Percentiles rank a stretch among this genome's conserved stretches.
phyloP scores from a whole-genome alignment of 2,113 vertebrate genomes.

The Actenoides lindsayi region DNA sequence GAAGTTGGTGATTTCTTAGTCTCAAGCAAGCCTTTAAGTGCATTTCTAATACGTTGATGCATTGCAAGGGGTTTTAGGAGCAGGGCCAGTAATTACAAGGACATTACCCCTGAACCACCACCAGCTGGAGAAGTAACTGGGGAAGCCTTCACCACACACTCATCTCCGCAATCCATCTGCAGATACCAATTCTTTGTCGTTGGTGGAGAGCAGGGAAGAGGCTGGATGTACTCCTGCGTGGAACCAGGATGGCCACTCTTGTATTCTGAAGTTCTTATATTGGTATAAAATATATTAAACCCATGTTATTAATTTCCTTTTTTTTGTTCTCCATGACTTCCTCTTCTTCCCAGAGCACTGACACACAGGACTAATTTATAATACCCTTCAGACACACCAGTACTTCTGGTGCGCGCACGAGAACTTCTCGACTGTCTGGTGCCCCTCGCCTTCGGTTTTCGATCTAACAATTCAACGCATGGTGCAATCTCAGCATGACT shows the following conservation, averaged over 20 bases:
- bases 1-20: not conserved
- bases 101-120: not conserved
- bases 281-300: not conserved
- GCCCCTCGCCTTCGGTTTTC: conserved; percentile 15
- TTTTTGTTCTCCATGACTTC: not conserved
- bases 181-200: not conserved
- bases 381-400: not conserved
- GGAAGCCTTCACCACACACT: not conserved
- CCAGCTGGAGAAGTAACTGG: not conserved
- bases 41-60: not conserved
- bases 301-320: not conserved
- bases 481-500: conserved; percentile 26
- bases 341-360: not conserved
- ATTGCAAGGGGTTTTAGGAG: not conserved
- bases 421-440: not conserved
- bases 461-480: not conserved
- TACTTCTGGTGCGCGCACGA: not conserved
- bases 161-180: not conserved
- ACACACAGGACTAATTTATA: not conserved
- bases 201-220: not conserved
- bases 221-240: not conserved
- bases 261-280: not conserved
- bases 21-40: not conserved
- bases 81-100: accelerated
- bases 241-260: not conserved